Base-by-base conservation (phyloP, 1,140 invertebrate genomes). In the Zaprionus inermis region DNA sequence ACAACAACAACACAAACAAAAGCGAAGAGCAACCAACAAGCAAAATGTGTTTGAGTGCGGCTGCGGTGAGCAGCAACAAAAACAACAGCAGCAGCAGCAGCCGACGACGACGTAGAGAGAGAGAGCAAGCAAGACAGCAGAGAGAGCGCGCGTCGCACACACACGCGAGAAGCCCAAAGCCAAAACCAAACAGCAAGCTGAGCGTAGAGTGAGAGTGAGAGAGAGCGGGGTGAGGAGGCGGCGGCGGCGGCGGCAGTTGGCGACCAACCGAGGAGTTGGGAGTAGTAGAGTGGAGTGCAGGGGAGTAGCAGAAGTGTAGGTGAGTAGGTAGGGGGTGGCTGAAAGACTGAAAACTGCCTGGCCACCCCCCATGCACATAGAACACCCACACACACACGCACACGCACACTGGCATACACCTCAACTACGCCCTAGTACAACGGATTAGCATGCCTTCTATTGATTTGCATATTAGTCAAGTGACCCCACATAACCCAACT, bases 1-100 rank as follows among this genome's bases (percentile, higher is more conserved):
- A 30, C 52, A 81, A 12, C 76, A 82, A 88, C 82, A 82, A 80
- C 85, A 86, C 72, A 78, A 78, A 76, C 76, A 78, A 78, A 78
- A 78, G 76, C 76, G 58, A 78, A 78, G 68, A 72, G 77, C 74
- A 72, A 41, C 75, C 68, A 85, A 79, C 78, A 79, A 84, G 80
- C 80, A 82, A 88, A 88, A 88, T 86, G 83, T 86, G 83, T 86
- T 88, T 86, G 82, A 82, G 76, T 86, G 79, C 78, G 82, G 78
- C 82, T 78, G 80, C 82, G 81, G 78, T 81, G 81, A 86, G 78
- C 75, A 86, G 74, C 70, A 72, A 59, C 64, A 54, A 34, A 64
- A 73, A 54, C 34, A 68, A 16, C 70, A 73, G 28, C 63, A 69
- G 24, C 34, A 70, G 54, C 72, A 59, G 72, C 60, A 55, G 68